phyloP scores from a whole-genome alignment of 2,113 vertebrate species.

The Hippocampus zosterae region DNA sequence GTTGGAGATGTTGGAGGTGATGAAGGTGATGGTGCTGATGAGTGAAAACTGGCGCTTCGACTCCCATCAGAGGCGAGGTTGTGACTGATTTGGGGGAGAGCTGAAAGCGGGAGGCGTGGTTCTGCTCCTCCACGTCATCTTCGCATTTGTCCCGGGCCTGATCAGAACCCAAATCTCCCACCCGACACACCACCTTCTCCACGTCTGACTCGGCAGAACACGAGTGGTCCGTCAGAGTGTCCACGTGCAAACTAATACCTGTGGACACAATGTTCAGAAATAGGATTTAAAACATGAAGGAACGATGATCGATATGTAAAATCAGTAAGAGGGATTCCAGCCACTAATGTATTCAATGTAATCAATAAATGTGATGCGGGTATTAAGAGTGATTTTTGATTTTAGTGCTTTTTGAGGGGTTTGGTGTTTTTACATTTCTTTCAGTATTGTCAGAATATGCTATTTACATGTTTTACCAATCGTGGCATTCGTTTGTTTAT shows the following conservation, averaged over 20 bases:
- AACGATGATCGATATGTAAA: neutral
- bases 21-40: slow-evolving; percentile 72
- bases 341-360: neutral
- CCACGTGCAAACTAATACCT: slow-evolving; percentile 95
- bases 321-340: neutral
- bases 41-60: slow-evolving; percentile 82
- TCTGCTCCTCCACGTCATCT: slow-evolving; percentile 68
- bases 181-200: slow-evolving; percentile 81
- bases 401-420: neutral
- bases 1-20: slow-evolving; percentile 50
- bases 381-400: neutral
- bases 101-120: slow-evolving; percentile 70
- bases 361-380: neutral
- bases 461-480: too few species aligned
- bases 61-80: slow-evolving; percentile 84
- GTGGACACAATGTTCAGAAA: neutral
- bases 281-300: neutral
- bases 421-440: neutral
- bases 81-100: slow-evolving; percentile 80
- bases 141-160: slow-evolving; percentile 81
- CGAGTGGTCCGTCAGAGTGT: slow-evolving; percentile 94
- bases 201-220: slow-evolving; percentile 92
- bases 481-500: too few species aligned
- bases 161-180: slow-evolving; percentile 77
- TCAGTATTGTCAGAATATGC: neutral